Evolutionary conservation across 2,797 vertebrate species (phyloP).

Genomic region (Melanotaenia boesemani): DNA sequence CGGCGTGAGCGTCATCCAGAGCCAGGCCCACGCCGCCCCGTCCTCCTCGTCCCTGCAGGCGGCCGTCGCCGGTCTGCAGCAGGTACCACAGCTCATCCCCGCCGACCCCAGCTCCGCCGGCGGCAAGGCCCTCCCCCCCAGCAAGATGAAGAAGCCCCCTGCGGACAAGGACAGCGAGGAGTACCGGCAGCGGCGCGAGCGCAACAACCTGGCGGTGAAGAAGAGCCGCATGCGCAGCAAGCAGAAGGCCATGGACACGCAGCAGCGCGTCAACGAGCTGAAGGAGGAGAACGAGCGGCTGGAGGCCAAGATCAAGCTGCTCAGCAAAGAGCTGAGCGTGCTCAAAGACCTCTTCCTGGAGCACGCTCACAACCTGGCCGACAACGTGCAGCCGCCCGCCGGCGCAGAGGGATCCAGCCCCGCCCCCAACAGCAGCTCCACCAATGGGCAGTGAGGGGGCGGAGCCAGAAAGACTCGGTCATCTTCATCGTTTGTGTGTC

Average conservation of each 20-base stretch:
- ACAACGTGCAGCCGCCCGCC: constrained; percentile 89
- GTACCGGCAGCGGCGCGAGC: constrained; percentile 92
- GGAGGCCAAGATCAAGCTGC: constrained; percentile 97
- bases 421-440: constrained; percentile 72
- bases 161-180: constrained; percentile 95
- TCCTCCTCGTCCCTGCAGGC: constrained; percentile 35
- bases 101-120: constrained; percentile 82
- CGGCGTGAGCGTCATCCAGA: constrained; percentile 91
- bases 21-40: constrained; percentile 80
- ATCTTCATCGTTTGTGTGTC: too few relatives aligned
- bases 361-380: constrained; percentile 95
- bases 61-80: constrained; percentile 84
- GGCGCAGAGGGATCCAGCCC: constrained; percentile 82
- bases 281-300: constrained; percentile 99
- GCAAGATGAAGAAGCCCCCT: constrained; percentile 89
- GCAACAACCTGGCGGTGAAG: constrained; percentile 98
- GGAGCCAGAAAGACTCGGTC: neutral
- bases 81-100: constrained; percentile 89
- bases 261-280: constrained; percentile 96
- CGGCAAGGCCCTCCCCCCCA: constrained; percentile 88
- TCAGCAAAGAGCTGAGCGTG: constrained; percentile 97
- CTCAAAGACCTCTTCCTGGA: constrained; percentile 99
- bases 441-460: constrained; percentile 73
- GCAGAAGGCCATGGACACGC: constrained; percentile 96
- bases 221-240: constrained; percentile 98